A percentile compares a stretch with the other conserved stretches of the same genome.
phyloP scores from a whole-genome alignment of 2,113 vertebrate genomes.

The Eclectus roratus region DNA sequence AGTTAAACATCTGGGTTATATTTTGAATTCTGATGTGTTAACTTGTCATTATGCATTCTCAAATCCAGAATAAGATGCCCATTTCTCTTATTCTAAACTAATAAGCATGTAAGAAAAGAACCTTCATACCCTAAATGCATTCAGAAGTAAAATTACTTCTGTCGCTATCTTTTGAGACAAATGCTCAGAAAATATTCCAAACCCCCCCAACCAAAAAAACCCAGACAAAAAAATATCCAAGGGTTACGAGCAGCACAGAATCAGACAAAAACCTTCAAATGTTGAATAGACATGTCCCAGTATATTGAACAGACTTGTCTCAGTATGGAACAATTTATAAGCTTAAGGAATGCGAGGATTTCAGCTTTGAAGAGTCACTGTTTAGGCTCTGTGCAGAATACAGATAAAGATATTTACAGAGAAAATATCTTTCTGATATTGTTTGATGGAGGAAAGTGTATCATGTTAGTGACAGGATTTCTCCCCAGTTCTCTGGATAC shows the following conservation, averaged over 20 bases:
- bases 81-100: background rate
- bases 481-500: slow-evolving; percentile 1
- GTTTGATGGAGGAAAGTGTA: slow-evolving; percentile 40
- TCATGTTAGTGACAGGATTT: slow-evolving; percentile 40
- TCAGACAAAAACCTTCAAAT: background rate
- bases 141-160: background rate
- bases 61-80: background rate
- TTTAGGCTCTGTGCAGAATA: slow-evolving; percentile 36
- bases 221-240: background rate
- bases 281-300: background rate
- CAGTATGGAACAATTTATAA: background rate
- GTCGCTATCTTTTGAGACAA: background rate
- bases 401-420: slow-evolving; percentile 67
- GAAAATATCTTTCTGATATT: slow-evolving; percentile 62
- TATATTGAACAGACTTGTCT: background rate
- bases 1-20: background rate
- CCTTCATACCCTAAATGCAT: background rate
- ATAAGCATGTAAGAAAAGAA: background rate
- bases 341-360: slow-evolving; percentile 41
- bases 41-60: background rate
- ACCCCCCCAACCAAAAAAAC: background rate
- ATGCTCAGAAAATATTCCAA: background rate
- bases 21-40: background rate
- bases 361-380: slow-evolving; percentile 40
- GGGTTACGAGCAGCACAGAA: background rate